Base-by-base conservation (phyloP, 2,797 vertebrate species). In the Sebastes taczanowskii region DNA sequence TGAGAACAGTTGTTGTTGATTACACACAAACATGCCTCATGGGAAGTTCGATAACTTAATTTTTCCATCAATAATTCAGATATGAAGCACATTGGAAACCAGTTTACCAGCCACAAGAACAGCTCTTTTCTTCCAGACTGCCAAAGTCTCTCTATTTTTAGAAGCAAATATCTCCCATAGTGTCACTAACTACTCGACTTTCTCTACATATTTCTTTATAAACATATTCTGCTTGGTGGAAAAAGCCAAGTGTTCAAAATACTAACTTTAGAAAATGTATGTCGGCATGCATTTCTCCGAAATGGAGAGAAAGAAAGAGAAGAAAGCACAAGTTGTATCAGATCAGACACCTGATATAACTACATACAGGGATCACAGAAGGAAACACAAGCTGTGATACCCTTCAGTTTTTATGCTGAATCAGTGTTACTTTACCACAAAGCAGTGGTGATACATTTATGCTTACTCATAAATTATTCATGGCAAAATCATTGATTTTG, bases 381-480 rank as follows among this genome's bases (percentile, higher is more conserved):
- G 53, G 23, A 77, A 78, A 86, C 38, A 65, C 29, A 35, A 73
- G 71, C 77, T 59, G 34, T 22, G 22, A 52, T 86, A 35, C 27
- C 20, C 32, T 75, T 85, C 59, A 25, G 65, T 72, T 59, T 72
- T 73, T 49, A 46, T 75, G 87, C 81, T 86, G 82, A 89, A 85
- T 89, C 71, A 79, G 69, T 88, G 66, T 75, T 74, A 81, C 84
- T 83, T 62, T 63, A 77, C 65, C 71, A 70, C 69, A 78, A 69
- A 85, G 27, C 60, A 73, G 13, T 7, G 10, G 32, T n/a, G 72
- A 73, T 77, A 63, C 53, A 55, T 81, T 67, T 77, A 71, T 78
- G 46, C 76, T 35, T 8, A 32, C 25, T 53, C 29, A 61, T 93
- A 81, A 90, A 93, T 91, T 85, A 92, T 92, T 91, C 61, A 92